Base-by-base conservation (phyloP, 2,888 invertebrate species). In the Ceraclea dissimilis region DNA sequence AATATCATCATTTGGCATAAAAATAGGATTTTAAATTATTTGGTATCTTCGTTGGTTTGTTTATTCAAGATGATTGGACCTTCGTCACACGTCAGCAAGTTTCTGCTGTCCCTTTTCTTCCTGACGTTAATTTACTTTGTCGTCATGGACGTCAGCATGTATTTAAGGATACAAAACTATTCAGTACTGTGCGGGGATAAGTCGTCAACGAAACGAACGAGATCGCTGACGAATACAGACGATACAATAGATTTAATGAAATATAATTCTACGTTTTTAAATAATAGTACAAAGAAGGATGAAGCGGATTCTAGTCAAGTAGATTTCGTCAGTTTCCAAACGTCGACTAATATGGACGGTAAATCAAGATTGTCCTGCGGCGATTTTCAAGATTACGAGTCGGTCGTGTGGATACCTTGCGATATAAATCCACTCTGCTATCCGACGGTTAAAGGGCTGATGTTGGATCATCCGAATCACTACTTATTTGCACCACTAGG, bases 381-480 rank as follows among this genome's bases (percentile, higher is more conserved):
- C 1, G 54, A 51, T 13, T 13, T 33, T 2, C 26, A 19, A n/a
- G 67, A 64, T 63, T 84, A 83, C 65, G 76, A 78, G 60, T 76
- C 79, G 22, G 72, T 72, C 0, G 78, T 76, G 1, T 81, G 83
- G 81, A 67, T 88, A n/a, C 79, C 82, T 17, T 89, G 89, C 66
- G 79, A 78, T 48, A 76, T 88, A 26, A 86, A 88, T 65, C 90
- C 90, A 0, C 67, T 89, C 16, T 90, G 90, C 67, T 83, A 86
- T 64, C 83, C 93, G 1, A 91, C 91, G 0, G 87, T 90, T 0
- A 93, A 93, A 71, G 86, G 86, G 1, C 69, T 93, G 54, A 81
- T 92, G 76, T 74, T 90, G 50, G 93, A 93, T 68, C 90, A 89
- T 61, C 81, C 87, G 2, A 92, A 91, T 67, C 88, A 90, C 66